Percentiles rank a stretch among this genome's conserved stretches.
Evolutionary conservation across 1,140 invertebrate species (phyloP).

Genomic region (Bombus impatiens): DNA sequence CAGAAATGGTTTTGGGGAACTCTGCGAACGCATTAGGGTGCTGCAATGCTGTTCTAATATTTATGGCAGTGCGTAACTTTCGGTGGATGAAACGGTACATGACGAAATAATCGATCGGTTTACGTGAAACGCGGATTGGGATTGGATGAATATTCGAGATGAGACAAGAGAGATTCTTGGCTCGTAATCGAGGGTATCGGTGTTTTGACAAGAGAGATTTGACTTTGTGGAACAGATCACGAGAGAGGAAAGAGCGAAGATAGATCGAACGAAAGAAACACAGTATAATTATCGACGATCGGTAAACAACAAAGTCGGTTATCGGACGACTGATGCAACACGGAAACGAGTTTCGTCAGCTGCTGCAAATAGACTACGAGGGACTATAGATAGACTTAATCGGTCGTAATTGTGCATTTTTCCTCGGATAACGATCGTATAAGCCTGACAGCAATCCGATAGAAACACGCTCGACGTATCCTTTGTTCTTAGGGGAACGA

Average conservation of each 20-base stretch:
- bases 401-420: constrained; percentile 53
- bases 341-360: constrained; percentile 79
- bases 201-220: constrained; percentile 46
- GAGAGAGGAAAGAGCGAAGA: neutral
- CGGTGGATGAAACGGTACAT: too few relatives aligned
- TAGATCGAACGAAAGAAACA: constrained; percentile 11
- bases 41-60: too few relatives aligned
- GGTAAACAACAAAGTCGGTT: constrained; percentile 64
- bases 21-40: neutral
- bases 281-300: constrained; percentile 59
- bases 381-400: constrained; percentile 57
- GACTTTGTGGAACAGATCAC: constrained; percentile 17
- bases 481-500: constrained; percentile 39
- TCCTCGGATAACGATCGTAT: constrained; percentile 51
- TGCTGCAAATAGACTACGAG: constrained; percentile 59
- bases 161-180: neutral
- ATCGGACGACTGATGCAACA: constrained; percentile 77
- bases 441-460: constrained; percentile 20
- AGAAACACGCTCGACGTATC: constrained; percentile 26
- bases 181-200: constrained; percentile 40
- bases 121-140: too few relatives aligned
- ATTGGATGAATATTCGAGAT: neutral
- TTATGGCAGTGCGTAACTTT: too few relatives aligned
- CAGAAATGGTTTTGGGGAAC: neutral
- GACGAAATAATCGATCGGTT: too few relatives aligned